A percentile compares a stretch with the other conserved stretches of the same genome.
phyloP scores from a whole-genome alignment of 2,888 invertebrate genomes.

The Griposia aprilina region DNA sequence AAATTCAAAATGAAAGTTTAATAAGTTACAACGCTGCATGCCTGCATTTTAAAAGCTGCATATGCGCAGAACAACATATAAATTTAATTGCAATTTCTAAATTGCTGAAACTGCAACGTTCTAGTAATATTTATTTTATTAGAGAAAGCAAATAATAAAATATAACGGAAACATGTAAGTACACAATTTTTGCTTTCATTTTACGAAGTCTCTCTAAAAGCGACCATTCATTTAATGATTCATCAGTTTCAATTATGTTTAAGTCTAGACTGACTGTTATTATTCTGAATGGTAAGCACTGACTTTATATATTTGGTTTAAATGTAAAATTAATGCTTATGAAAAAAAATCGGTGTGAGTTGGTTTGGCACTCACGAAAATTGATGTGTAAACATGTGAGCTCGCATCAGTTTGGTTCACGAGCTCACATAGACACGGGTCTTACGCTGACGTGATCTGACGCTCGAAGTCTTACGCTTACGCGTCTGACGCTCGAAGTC shows the following conservation, averaged over 20 bases:
- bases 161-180: slow-evolving; percentile 46
- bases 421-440: no score
- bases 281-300: slow-evolving; percentile 22
- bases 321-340: neutral
- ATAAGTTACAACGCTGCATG: neutral
- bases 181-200: slow-evolving; percentile 69
- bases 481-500: no score
- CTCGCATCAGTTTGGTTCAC: no score
- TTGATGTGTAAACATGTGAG: no score
- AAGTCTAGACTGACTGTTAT: slow-evolving; percentile 35
- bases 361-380: no score
- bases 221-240: slow-evolving; percentile 50
- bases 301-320: neutral
- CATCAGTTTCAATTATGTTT: slow-evolving; percentile 33
- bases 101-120: slow-evolving; percentile 40
- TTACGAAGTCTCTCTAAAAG: slow-evolving; percentile 51
- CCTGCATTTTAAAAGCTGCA: slow-evolving; percentile 18
- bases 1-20: slow-evolving; percentile 16
- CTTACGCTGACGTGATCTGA: no score
- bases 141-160: slow-evolving; percentile 65
- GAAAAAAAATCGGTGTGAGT: no score
- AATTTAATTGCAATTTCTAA: slow-evolving; percentile 36
- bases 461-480: no score
- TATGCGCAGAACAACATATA: neutral
- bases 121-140: slow-evolving; percentile 52